Conservation (phyloP, 1,140 invertebrate species). For the Drosophila nasuta region DNA sequence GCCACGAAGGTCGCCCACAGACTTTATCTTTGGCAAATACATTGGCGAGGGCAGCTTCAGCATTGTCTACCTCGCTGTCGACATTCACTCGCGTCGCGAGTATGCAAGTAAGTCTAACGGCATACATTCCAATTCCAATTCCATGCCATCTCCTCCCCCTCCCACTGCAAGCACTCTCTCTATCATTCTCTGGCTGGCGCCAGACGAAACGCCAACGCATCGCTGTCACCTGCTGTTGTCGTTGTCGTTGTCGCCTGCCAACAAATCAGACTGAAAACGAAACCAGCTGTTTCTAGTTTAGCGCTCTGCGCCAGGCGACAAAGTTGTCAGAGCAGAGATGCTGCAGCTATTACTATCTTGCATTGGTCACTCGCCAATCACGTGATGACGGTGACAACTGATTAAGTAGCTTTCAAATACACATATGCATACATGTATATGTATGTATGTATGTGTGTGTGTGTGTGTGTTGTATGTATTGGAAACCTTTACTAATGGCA, state of each 20-base stretch:
- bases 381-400: slow-evolving; percentile 20
- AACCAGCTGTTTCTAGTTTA: slow-evolving; percentile 36
- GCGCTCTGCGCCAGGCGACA: slow-evolving; percentile 28
- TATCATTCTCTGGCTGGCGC: slow-evolving; percentile 13
- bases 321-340: slow-evolving; percentile 23
- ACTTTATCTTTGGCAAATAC: slow-evolving; percentile 97
- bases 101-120: slow-evolving; percentile 93
- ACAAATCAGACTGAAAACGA: slow-evolving; percentile 39
- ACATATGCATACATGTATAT: slow-evolving; percentile 12
- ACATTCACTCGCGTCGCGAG: slow-evolving; percentile 94
- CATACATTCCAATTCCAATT: not conserved
- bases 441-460: slow-evolving; percentile 8
- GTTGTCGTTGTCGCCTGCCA: slow-evolving; percentile 27
- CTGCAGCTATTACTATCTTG: slow-evolving; percentile 22
- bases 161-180: no score
- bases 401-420: slow-evolving; percentile 30
- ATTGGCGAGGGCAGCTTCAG: slow-evolving; percentile 99
- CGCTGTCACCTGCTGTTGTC: slow-evolving; percentile 41
- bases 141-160: not conserved
- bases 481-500: slow-evolving; percentile 34
- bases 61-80: slow-evolving; percentile 96
- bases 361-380: slow-evolving; percentile 39
- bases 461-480: slow-evolving; percentile 25
- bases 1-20: slow-evolving; percentile 91
- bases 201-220: slow-evolving; percentile 31